Evolutionary conservation across 2,888 invertebrate species (phyloP).

Genomic region (Xestoiulus laeticollis): DNA sequence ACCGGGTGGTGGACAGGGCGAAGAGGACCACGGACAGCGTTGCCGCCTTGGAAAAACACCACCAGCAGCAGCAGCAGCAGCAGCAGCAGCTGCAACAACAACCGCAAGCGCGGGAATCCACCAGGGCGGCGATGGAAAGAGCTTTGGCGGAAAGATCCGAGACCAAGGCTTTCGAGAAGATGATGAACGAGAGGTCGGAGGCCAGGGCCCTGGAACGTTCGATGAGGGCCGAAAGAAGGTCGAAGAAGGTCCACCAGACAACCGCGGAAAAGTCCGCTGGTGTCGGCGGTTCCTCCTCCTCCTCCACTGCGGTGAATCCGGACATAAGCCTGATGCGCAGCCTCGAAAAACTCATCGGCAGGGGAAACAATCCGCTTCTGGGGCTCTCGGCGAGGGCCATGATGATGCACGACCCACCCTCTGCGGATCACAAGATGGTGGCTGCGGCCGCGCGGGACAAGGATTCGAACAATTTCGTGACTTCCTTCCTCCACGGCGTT

Average conservation of each 20-base stretch:
- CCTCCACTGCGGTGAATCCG: too few relatives aligned
- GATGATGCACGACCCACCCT: neutral
- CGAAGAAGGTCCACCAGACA: neutral
- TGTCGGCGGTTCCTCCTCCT: too few relatives aligned
- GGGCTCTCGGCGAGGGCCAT: too few relatives aligned
- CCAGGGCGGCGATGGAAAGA: neutral
- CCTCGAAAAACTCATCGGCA: neutral
- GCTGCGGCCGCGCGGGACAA: neutral
- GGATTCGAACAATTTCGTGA: neutral
- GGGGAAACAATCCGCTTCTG: neutral
- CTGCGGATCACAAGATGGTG: neutral
- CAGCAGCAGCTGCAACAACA: too few relatives aligned
- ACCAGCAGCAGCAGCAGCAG: neutral
- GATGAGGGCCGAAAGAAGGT: slow-evolving; percentile 28
- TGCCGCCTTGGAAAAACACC: neutral
- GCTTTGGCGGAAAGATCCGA: slow-evolving; percentile 34
- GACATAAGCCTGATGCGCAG: neutral
- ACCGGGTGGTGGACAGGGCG: neutral
- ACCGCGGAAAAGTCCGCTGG: neutral
- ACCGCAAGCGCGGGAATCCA: too few relatives aligned
- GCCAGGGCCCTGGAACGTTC: slow-evolving; percentile 45
- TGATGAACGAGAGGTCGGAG: neutral
- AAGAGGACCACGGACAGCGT: neutral
- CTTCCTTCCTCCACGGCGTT: neutral
- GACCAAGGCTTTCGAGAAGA: slow-evolving; percentile 30